Evolutionary conservation across 1,140 invertebrate species (phyloP).

Genomic region (Papilio polytes): DNA sequence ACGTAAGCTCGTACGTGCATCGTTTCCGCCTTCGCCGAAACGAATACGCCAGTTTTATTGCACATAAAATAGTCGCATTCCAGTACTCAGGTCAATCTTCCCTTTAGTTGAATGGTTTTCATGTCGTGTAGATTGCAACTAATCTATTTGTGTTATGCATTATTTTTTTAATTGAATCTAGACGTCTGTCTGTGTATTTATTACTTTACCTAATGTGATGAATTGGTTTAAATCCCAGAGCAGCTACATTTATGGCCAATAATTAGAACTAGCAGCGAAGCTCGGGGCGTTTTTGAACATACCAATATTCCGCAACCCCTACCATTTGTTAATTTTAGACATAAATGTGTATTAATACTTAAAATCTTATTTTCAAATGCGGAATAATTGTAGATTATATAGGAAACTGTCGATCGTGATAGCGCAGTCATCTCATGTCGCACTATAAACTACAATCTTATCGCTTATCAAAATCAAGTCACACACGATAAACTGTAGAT

Average conservation of each 20-base stretch:
- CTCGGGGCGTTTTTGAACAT: constrained; percentile 12
- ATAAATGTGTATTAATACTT: background rate
- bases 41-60: constrained; percentile 32
- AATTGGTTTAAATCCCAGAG: background rate
- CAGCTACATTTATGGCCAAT: background rate
- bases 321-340: background rate
- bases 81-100: background rate
- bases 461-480: constrained; percentile 28
- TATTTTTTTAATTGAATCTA: background rate
- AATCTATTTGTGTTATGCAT: background rate
- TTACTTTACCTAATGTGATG: background rate
- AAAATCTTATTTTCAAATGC: background rate
- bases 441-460: constrained; percentile 18
- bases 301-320: background rate
- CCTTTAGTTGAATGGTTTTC: background rate
- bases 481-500: constrained; percentile 13
- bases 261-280: background rate
- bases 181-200: background rate
- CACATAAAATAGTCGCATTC: constrained; percentile 26
- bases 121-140: background rate
- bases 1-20: background rate
- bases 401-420: constrained; percentile 2
- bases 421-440: constrained; percentile 4
- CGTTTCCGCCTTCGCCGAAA: constrained; percentile 37
- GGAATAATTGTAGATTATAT: background rate